These are phyloP conservation scores for Ctenoplectra terminalis DNA, from an alignment of 1,140 invertebrate genomes.

Conservation along the genomic window DNA sequence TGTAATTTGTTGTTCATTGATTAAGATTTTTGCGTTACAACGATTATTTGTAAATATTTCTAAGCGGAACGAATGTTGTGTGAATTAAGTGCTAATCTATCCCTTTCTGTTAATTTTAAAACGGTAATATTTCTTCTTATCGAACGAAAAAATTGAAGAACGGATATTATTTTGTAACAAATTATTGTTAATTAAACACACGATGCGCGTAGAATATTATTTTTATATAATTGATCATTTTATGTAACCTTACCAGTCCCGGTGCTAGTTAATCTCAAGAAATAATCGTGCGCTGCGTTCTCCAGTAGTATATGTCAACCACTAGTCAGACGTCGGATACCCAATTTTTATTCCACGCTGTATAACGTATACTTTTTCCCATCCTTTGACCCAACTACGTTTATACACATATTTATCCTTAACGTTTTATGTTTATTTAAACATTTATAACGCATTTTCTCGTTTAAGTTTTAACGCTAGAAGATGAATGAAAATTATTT, in stretches of 20 bases:
- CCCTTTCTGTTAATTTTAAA: not conserved
- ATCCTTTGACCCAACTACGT: not conserved
- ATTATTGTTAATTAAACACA: no score
- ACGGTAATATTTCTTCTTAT: not conserved
- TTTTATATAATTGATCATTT: no score
- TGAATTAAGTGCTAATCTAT: no score
- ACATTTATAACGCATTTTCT: not conserved
- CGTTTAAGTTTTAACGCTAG: not conserved
- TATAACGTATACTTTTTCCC: not conserved
- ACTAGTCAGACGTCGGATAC: not conserved
- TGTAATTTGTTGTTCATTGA: not conserved
- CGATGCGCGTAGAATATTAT: not conserved
- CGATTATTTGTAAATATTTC: not conserved
- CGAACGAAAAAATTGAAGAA: not conserved
- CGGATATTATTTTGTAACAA: not conserved
- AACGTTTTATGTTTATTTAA: not conserved
- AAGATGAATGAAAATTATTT: not conserved
- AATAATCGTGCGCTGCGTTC: not conserved
- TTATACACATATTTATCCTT: not conserved
- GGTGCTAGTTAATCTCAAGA: no score
- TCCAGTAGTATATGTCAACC: conserved; percentile 11
- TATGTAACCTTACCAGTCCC: no score
- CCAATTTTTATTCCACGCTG: not conserved
- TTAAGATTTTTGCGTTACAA: not conserved
- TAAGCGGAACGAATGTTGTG: no score